Evolutionary conservation across 2,888 invertebrate species (phyloP).

Genomic region (Platypus cylindrus): DNA sequence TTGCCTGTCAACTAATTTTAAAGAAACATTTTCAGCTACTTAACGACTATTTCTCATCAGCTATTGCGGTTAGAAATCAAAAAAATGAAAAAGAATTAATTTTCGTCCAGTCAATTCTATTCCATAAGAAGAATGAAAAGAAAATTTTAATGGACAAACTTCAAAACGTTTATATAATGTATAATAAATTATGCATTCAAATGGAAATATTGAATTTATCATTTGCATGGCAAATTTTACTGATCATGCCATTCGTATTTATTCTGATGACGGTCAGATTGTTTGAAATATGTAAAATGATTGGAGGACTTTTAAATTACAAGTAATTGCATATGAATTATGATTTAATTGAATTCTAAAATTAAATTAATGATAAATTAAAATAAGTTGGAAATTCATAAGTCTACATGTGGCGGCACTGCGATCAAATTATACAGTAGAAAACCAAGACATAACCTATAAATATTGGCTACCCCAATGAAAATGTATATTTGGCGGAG

Average conservation of each 20-base stretch:
- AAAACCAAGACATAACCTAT: too few species aligned
- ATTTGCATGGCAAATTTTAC: not conserved
- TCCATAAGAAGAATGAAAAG: not conserved
- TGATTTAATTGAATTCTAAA: too few species aligned
- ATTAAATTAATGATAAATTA: too few species aligned
- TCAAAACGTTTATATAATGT: not conserved
- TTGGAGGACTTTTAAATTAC: too few species aligned
- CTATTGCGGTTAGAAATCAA: not conserved
- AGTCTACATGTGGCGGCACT: too few species aligned
- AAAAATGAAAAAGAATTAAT: not conserved
- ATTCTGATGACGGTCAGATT: not conserved
- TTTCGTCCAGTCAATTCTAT: not conserved
- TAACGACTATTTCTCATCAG: not conserved
- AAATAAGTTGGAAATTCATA: too few species aligned
- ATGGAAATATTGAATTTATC: not conserved
- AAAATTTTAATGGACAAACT: not conserved
- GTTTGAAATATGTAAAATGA: not conserved
- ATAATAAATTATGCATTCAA: conserved; percentile 1
- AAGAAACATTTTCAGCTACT: not conserved
- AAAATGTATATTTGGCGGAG: too few species aligned
- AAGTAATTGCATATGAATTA: too few species aligned
- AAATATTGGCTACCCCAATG: too few species aligned
- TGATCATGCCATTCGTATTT: not conserved
- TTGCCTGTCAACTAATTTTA: not conserved
- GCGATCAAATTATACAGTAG: too few species aligned